Evolutionary conservation across 2,888 invertebrate species (phyloP), one percentile per base, ranked within the genome.

Genomic region (Brachyopa scutellaris): DNA sequence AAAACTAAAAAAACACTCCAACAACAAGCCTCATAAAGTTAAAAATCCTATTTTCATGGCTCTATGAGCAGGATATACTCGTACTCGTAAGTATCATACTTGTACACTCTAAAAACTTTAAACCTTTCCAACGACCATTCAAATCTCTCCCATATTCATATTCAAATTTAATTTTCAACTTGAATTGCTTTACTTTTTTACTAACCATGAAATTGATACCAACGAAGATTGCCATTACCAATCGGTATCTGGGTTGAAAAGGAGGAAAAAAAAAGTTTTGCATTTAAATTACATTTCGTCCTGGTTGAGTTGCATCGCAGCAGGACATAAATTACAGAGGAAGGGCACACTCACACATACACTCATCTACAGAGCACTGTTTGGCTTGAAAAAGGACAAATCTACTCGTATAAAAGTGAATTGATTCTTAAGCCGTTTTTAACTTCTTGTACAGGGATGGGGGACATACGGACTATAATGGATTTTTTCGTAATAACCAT

Each of bases 261-360:
- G 23, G n/a, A 40, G 67, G 33, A 64, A 11, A 40, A 67, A 38
- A 72, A 59, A 76, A 62, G 57, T 76, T 82, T 82, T 82, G 77
- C 80, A 82, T 82, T 82, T 82, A 82, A 82, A 82, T 82, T 82
- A 82, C 80, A 76, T 82, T 82, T 82, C 76, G 76, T 82, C 76
- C 69, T 77, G 80, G 62, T 82, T 82, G 80, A 82, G 76, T 53
- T 76, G 80, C 76, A 76, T 57, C 80, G 57, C 62, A 76, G 76
- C 62, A 77, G 70, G 77, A 82, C 69, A 82, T 82, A 82, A 82
- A 82, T 82, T 82, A 38, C 42, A 15, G 33, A 55, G 47, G 11
- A 55, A 49, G n/a, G 17, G 9, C 31, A 47, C 62, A 33, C 17
- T 19, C 23, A 29, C 13, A 33, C 47, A 9, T 29, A 29, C 23